Percentiles rank a stretch among this genome's conserved stretches.
Evolutionary conservation across 2,888 invertebrate genomes (phyloP).

Genomic region (Acanthosoma haemorrhoidale): DNA sequence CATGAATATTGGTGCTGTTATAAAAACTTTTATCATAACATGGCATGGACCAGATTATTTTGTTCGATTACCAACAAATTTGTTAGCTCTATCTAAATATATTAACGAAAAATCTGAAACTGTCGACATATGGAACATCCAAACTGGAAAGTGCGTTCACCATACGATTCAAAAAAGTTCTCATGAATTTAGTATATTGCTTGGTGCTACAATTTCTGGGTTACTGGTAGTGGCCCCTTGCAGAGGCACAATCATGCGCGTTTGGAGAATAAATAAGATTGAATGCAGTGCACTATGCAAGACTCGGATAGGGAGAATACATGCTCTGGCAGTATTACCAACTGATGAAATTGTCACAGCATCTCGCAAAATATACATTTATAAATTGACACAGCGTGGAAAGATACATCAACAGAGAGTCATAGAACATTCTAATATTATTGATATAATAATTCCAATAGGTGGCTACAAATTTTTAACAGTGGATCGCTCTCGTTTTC

Average conservation of each 20-base stretch:
- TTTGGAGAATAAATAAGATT: neutral
- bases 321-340: neutral
- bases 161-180: neutral
- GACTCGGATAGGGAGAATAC: neutral
- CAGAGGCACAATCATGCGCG: neutral
- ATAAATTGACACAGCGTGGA: neutral
- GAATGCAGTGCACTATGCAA: neutral
- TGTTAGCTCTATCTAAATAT: neutral
- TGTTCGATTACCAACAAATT: neutral
- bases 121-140: neutral
- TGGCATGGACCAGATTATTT: neutral
- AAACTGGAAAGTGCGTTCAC: neutral
- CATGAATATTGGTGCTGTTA: neutral
- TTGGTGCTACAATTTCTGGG: neutral
- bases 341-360: neutral
- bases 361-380: neutral
- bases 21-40: neutral
- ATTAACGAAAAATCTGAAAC: no score
- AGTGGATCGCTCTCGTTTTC: neutral
- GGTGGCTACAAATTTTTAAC: neutral
- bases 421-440: neutral
- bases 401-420: neutral
- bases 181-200: neutral
- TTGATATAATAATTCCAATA: neutral
- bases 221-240: neutral